Percentiles rank a stretch among this genome's conserved stretches.
Conservation (phyloP, 2,888 invertebrate genomes). For the Helleia helle region DNA sequence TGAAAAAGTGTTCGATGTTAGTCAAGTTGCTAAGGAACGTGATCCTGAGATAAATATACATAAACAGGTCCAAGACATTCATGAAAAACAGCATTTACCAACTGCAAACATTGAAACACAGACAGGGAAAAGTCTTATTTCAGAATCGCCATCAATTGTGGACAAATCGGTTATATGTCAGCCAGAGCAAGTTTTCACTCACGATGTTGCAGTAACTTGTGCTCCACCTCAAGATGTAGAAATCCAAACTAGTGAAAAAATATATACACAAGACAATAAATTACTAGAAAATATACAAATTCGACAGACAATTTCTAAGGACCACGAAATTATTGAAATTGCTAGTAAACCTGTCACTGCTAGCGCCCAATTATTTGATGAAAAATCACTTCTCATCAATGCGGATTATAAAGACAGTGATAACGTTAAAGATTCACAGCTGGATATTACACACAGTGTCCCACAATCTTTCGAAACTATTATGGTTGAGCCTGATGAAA, state of each 20-base stretch:
- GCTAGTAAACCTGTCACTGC: constrained; percentile 74
- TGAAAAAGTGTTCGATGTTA: constrained; percentile 21
- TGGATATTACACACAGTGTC: constrained; percentile 80
- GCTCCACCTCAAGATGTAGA: constrained; percentile 73
- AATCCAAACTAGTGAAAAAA: constrained; percentile 74
- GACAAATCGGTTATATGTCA: constrained; percentile 60
- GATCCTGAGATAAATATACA: constrained; percentile 17
- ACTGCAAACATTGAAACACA: constrained; percentile 75
- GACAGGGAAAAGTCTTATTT: constrained; percentile 76
- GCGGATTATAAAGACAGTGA: constrained; percentile 79
- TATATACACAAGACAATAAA: constrained; percentile 60
- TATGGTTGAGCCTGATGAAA: constrained; percentile 86
- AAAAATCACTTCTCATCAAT: constrained; percentile 79
- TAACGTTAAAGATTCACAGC: constrained; percentile 74
- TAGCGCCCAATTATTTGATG: constrained; percentile 57
- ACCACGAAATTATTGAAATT: constrained; percentile 82
- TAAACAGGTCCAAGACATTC: constrained; percentile 21
- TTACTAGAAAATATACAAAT: constrained; percentile 78
- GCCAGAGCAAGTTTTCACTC: constrained; percentile 45
- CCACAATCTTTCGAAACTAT: constrained; percentile 87
- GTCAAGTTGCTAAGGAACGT: neutral
- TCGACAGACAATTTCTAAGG: constrained; percentile 75
- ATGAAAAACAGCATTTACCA: constrained; percentile 19
- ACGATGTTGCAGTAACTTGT: constrained; percentile 68
- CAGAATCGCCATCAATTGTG: constrained; percentile 48